Conservation (phyloP, 2,113 vertebrate genomes). For the Glaucomys volans region DNA sequence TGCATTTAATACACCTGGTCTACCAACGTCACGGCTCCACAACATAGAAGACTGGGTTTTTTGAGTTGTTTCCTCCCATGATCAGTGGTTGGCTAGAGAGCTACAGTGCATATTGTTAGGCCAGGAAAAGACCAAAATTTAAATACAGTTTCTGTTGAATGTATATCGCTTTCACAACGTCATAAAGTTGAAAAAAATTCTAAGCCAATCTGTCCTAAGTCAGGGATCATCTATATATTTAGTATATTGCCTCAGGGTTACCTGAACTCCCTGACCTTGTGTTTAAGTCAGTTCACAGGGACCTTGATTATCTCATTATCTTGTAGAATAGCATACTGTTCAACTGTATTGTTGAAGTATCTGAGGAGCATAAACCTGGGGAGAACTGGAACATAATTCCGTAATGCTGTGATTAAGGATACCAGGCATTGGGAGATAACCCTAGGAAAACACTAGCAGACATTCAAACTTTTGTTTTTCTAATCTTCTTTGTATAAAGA, state of each 20-base stretch:
- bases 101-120: not conserved
- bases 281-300: not conserved
- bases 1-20: not conserved
- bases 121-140: not conserved
- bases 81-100: not conserved
- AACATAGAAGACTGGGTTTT: not conserved
- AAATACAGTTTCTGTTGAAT: not conserved
- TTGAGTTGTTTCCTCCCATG: not conserved
- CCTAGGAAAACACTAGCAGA: not conserved
- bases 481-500: not conserved
- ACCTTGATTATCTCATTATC: not conserved
- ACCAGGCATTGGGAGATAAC: not conserved
- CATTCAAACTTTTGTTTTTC: not conserved
- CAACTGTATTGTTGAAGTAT: not conserved
- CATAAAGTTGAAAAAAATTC: not conserved
- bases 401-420: not conserved
- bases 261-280: not conserved
- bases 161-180: not conserved
- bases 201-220: not conserved
- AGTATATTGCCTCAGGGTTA: not conserved
- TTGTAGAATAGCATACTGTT: not conserved
- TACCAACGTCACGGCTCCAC: not conserved
- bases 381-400: not conserved
- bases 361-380: not conserved
- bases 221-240: not conserved